These are phyloP conservation scores for Scolopax mira DNA, from an alignment of 2,113 vertebrate species.

Conservation along the genomic window DNA sequence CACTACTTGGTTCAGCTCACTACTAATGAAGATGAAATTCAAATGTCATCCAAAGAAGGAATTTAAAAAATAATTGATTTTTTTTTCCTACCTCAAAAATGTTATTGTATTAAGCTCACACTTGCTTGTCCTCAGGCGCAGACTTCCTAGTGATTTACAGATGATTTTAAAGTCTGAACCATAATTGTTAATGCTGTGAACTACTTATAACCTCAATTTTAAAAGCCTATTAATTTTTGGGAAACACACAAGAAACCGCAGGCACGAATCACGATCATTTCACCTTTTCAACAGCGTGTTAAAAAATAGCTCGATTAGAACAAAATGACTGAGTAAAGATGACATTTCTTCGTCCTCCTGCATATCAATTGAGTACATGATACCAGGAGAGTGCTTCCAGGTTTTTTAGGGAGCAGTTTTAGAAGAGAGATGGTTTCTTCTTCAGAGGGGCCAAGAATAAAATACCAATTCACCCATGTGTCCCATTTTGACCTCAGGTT, in stretches of 20 bases:
- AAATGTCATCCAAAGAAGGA: slow-evolving; percentile 5
- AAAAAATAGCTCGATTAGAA: not conserved
- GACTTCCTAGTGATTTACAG: not conserved
- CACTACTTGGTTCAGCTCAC: too few relatives aligned
- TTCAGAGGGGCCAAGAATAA: not conserved
- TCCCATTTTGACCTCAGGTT: not conserved
- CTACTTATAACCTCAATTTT: not conserved
- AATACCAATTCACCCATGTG: not conserved
- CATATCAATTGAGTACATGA: not conserved
- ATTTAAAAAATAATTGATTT: not conserved
- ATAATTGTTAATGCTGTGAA: not conserved
- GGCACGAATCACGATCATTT: not conserved
- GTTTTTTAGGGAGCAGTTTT: not conserved
- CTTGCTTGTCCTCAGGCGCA: not conserved
- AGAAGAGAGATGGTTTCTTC: not conserved
- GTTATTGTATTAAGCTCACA: not conserved
- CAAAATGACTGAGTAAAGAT: not conserved
- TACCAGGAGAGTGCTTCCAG: not conserved
- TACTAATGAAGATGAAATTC: slow-evolving; percentile 27
- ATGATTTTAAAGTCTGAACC: not conserved
- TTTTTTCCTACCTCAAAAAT: not conserved
- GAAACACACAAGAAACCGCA: not conserved
- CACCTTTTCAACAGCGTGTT: not conserved
- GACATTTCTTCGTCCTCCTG: not conserved
- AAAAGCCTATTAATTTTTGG: not conserved